Evolutionary conservation across 2,113 vertebrate species (phyloP), one percentile per base, ranked within the genome.

Genomic region (Seriola aureovittata): DNA sequence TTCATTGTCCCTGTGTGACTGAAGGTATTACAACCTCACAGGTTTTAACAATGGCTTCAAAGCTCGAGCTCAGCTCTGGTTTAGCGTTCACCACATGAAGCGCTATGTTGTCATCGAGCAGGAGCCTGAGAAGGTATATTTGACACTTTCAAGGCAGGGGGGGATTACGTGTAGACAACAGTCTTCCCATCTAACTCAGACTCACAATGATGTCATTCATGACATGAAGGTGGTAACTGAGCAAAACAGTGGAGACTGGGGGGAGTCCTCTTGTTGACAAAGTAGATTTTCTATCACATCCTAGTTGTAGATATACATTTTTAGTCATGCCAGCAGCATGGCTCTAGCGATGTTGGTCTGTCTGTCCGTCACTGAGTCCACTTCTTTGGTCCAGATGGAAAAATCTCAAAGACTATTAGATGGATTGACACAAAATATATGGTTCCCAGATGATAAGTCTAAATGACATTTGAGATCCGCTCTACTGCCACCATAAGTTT

Each of bases 41-140:
- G 71, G 63, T 50, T 65, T 77, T 52, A 85, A 91, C 91, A 91
- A 88, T 73, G 72, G 71, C 87, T 90, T 94, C 91, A 92, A 93
- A 91, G 90, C 80, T 52, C 4, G 0, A 19, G 40, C 69, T 67
- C 69, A 73, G 88, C 77, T 86, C 91, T 93, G 86, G 82, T 82
- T 82, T 88, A 86, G 75, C 74, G 4, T 83, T 92, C 64, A 86
- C 48, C 72, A 58, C 55, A 75, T 72, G 84, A 88, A 89, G 75
- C 10, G 19, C 38, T 69, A 36, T 78, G 64, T 67, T 86, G 89
- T 90, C 87, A 91, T 48, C 17, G 13, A 69, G 59, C 32, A 19
- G 80, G 50, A 82, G 76, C 55, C 85, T 64, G 71, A 79, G 65
- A 86, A 78, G 79, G 76, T 64, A 64, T 13, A 81, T 78, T 63